A percentile compares a stretch with the other conserved stretches of the same genome.
Conservation (phyloP, 2,113 vertebrate genomes). For the Gnathonemus echidnorhynchus region DNA sequence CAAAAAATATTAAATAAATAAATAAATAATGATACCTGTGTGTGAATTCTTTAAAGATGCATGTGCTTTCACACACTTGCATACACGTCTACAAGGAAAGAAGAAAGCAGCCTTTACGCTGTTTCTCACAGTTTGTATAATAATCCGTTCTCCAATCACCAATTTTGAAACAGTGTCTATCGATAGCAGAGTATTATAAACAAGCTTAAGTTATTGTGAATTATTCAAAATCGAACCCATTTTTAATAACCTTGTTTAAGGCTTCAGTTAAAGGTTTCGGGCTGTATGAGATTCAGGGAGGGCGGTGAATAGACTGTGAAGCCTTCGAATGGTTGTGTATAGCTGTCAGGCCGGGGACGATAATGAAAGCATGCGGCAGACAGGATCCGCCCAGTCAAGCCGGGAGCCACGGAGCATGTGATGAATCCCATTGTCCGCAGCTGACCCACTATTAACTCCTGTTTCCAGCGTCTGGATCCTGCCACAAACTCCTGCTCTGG, state of each 20-base stretch:
- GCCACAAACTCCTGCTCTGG: constrained; percentile 67
- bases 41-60: neutral
- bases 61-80: neutral
- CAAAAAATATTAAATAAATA: neutral
- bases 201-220: neutral
- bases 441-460: constrained; percentile 89
- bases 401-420: constrained; percentile 77
- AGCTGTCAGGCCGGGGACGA: constrained; percentile 67
- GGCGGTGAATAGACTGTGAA: constrained; percentile 18
- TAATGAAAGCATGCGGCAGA: constrained; percentile 65
- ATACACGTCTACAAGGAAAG: neutral
- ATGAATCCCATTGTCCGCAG: constrained; percentile 83
- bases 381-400: neutral
- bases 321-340: neutral
- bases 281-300: neutral
- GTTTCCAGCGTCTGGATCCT: constrained; percentile 85
- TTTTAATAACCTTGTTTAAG: neutral
- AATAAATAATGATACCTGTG: neutral
- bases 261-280: neutral
- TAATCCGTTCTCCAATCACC: neutral
- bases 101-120: neutral
- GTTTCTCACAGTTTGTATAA: neutral
- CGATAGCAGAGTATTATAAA: neutral
- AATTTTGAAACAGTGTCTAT: neutral
- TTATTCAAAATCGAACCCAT: neutral